These are phyloP conservation scores for Cosmia pyralina DNA, from an alignment of 2,888 invertebrate genomes.

Conservation along the genomic window DNA sequence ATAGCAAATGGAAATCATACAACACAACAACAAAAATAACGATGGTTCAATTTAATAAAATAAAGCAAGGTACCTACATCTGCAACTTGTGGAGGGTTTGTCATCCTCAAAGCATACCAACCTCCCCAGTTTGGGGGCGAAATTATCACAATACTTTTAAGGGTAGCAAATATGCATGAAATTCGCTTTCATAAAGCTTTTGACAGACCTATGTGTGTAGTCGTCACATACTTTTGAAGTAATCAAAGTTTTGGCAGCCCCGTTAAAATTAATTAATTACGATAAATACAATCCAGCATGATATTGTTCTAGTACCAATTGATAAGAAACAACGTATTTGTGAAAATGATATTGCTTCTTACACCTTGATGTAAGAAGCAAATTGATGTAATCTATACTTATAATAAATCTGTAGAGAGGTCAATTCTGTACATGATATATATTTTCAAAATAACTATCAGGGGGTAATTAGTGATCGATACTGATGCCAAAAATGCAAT, in stretches of 20 bases:
- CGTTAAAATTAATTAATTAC: constrained; percentile 9
- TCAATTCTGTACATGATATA: too few relatives aligned
- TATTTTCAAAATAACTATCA: too few relatives aligned
- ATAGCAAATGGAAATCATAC: background rate
- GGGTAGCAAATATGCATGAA: constrained; percentile 75
- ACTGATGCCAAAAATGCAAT: too few relatives aligned
- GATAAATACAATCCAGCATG: background rate
- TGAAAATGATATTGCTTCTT: too few relatives aligned
- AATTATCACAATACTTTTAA: constrained; percentile 80
- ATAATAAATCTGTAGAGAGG: too few relatives aligned
- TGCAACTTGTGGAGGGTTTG: constrained; percentile 54
- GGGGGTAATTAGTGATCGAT: too few relatives aligned
- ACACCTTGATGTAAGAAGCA: too few relatives aligned
- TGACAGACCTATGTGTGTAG: constrained; percentile 57
- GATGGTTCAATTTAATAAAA: constrained; percentile 4
- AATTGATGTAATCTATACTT: too few relatives aligned
- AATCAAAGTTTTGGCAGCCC: constrained; percentile 32
- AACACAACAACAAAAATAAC: constrained; percentile 15
- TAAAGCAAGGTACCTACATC: constrained; percentile 20
- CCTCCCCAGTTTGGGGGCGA: constrained; percentile 69
- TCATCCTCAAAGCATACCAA: constrained; percentile 83
- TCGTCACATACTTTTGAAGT: constrained; percentile 58
- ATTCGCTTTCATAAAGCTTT: constrained; percentile 76
- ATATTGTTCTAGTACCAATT: background rate
- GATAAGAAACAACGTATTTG: background rate